Base-by-base conservation (phyloP, 2,888 invertebrate species). In the Dasysyrphus albostriatus region DNA sequence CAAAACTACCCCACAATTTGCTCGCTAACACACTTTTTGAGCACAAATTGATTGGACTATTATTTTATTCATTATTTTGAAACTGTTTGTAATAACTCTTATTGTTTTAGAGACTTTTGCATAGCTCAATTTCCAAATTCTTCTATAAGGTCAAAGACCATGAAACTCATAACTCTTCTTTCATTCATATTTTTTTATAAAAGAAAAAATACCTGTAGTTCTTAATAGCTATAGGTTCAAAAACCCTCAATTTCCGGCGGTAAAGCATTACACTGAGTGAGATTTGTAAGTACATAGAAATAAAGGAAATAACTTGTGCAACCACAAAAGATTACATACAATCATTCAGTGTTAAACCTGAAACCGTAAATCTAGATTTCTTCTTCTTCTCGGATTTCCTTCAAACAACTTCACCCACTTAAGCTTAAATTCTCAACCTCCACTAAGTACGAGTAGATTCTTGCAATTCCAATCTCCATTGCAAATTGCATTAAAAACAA, bases 401-500 rank as follows among this genome's bases (percentile, higher is more conserved):
- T 39, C 14, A n/a, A 42, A 42, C 42, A n/a, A 56, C 42, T 56
- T 70, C 56, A 42, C 70, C 70, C 56, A 70, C 70, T 56, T 56
- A 70, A n/a, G 39, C 51, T 49, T 67, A 49, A 19, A 34, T 32
- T 49, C 34, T 37, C 44, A 47, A 63, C 63, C 47, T 32, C 12
- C 2, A 32, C 19, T 8, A 34, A 61, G 24, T n/a, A n/a, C n/a
- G n/a, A n/a, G n/a, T 7, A 67, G 49, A 67, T 67, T 67, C 49
- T 37, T 34, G 34, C 19, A 49, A 49, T 65, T 65, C 44, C 63
- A 65, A 67, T 49, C 32, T 29, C 16, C 65, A 65, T 32, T 47
- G 12, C 44, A 29, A 47, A 14, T 24, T 49, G 19, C 12, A 51
- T 24, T 24, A 24, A 24, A 24, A 2, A 24, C 1, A 24, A 24